phyloP scores from a whole-genome alignment of 2,113 vertebrate genomes.

The Pollimyrus isidori region DNA sequence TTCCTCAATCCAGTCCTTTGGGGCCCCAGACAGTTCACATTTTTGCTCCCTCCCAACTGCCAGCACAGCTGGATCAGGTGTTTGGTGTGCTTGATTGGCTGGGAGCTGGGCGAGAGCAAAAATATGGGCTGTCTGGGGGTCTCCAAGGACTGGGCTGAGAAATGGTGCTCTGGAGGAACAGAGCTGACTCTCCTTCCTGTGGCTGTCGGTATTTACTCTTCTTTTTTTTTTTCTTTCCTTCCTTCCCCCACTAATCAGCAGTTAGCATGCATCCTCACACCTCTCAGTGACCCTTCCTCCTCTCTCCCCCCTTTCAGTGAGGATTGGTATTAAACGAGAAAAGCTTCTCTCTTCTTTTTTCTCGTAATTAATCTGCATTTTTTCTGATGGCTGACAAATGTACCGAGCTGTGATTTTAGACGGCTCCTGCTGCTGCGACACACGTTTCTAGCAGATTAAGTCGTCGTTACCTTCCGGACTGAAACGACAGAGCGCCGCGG shows the following conservation, averaged over 20 bases:
- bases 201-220: background rate
- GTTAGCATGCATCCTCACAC: background rate
- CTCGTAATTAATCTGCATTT: slow-evolving; percentile 13
- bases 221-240: background rate
- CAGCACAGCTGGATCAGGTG: background rate
- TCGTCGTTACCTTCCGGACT: slow-evolving; percentile 5
- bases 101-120: background rate
- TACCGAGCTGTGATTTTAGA: slow-evolving; percentile 4
- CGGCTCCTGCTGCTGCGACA: slow-evolving; percentile 14
- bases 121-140: background rate
- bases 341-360: background rate
- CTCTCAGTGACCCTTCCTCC: background rate
- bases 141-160: background rate
- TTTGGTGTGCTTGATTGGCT: background rate
- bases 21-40: background rate
- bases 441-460: slow-evolving; percentile 17
- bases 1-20: background rate
- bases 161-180: background rate
- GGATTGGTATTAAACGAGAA: background rate
- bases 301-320: background rate
- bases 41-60: background rate
- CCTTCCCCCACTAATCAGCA: background rate
- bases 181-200: background rate
- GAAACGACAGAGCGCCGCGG: background rate
- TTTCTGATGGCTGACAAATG: slow-evolving; percentile 12